phyloP scores from a whole-genome alignment of 2,797 vertebrate genomes.

The Carduelis carduelis region DNA sequence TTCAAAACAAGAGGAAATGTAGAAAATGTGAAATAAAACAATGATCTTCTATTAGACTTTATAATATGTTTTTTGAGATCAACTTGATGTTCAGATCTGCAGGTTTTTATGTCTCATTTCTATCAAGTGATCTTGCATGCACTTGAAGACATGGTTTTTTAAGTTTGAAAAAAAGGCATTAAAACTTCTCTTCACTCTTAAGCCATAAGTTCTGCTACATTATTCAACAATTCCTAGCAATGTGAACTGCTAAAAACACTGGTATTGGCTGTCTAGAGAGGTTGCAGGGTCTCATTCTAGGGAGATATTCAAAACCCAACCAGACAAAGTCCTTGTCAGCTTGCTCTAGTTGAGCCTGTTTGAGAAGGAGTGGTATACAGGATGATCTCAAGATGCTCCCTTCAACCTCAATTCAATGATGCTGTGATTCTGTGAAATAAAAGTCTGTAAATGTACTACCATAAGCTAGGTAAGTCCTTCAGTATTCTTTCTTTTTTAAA shows the following conservation, averaged over 20 bases:
- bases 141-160: background rate
- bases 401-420: background rate
- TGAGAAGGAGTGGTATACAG: background rate
- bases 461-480: background rate
- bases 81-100: background rate
- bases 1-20: background rate
- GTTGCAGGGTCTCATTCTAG: background rate
- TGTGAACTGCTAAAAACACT: background rate
- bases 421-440: background rate
- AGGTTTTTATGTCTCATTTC: background rate
- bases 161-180: background rate
- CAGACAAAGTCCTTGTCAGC: background rate
- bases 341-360: background rate
- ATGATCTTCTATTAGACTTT: background rate
- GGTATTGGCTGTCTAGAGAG: background rate
- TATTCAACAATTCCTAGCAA: background rate
- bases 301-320: background rate
- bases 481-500: background rate
- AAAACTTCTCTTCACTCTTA: background rate
- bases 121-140: background rate
- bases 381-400: background rate
- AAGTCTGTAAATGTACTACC: background rate
- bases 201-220: background rate
- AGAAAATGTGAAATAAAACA: background rate
- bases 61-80: background rate